A percentile compares a stretch with the other conserved stretches of the same genome.
Conservation (phyloP, 1,140 invertebrate genomes). For the Bombus impatiens region DNA sequence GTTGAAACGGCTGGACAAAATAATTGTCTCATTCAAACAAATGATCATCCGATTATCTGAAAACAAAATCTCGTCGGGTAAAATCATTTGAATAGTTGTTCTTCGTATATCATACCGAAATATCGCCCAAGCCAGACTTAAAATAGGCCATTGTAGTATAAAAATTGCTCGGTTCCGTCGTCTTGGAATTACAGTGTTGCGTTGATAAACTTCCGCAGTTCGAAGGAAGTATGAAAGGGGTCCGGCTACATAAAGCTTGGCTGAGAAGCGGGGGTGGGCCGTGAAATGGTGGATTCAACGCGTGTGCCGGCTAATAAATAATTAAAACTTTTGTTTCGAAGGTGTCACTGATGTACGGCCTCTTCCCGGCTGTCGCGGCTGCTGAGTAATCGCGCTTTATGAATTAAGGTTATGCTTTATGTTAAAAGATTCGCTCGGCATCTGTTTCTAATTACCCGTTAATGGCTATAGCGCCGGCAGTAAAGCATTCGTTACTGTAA, state of each 20-base stretch:
- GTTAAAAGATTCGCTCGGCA: conserved; percentile 83
- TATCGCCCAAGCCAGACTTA: no score
- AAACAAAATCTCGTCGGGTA: no score
- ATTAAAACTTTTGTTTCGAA: conserved; percentile 83
- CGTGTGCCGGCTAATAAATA: conserved; percentile 81
- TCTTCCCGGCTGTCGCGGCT: conserved; percentile 72
- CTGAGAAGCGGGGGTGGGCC: conserved; percentile 23
- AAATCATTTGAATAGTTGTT: no score
- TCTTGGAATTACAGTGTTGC: conserved; percentile 19
- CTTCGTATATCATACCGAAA: no score
- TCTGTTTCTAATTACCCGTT: conserved; percentile 83
- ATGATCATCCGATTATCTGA: no score
- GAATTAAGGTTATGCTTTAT: conserved; percentile 83
- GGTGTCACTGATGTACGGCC: conserved; percentile 80
- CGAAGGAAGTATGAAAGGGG: conserved; percentile 45
- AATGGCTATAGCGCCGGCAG: conserved; percentile 80
- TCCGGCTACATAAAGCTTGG: conserved; percentile 60
- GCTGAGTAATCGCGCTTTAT: conserved; percentile 83
- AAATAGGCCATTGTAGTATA: not conserved
- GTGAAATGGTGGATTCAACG: conserved; percentile 76
- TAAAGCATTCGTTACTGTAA: conserved; percentile 81
- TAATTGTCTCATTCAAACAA: no score
- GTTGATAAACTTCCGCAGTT: conserved; percentile 57
- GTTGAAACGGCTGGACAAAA: no score
- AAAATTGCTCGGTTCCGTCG: not conserved